Base-by-base conservation (phyloP, 2,888 invertebrate species). In the Cantharis lateralis region DNA sequence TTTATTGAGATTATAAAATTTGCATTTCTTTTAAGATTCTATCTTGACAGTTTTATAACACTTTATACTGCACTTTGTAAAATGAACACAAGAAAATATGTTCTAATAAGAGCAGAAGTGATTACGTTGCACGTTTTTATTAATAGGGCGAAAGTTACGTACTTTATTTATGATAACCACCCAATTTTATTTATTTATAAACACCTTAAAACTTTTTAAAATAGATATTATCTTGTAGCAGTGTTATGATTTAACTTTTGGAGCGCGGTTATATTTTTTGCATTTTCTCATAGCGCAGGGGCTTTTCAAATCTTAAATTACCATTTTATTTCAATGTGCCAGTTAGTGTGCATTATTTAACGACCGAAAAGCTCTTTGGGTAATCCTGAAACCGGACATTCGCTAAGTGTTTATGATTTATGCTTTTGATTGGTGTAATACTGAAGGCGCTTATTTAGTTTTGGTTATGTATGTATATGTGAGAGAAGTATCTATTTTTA, bases 1-100 rank as follows among this genome's bases (percentile, higher is more conserved):
- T 66, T 66, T 66, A 66, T 66, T 66, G 24, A 66, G 64, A 15
- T 66, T 66, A 66, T 66, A 66, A 66, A 66, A 66, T 66, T 66
- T 66, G 16, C 64, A 66, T 66, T 66, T 66, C 64, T 48, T 48
- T 48, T 24, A 20, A 66, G 64, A 66, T 66, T 20, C 64, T n/a
- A 66, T 66, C 64, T 66, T 66, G 20, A 66, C 64, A 66, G 24
- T 66, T 66, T 66, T 66, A 66, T 66, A 24, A 66, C 18, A 24
- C 64, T 66, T 18, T 66, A 66, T 48, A 48, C 48, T 48, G 48
- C 48, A 48, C 48, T 48, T 48, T 48, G 48, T n/a, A 48, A 48
- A 48, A 48, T 48, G 48, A 48, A 48, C 48, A 48, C n/a, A 48
- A 48, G 48, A 48, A 48, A 48, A 48, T 48, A 48, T 48, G 48